Base-by-base conservation (phyloP, 2,113 vertebrate species). In the Prunella himalayana region DNA sequence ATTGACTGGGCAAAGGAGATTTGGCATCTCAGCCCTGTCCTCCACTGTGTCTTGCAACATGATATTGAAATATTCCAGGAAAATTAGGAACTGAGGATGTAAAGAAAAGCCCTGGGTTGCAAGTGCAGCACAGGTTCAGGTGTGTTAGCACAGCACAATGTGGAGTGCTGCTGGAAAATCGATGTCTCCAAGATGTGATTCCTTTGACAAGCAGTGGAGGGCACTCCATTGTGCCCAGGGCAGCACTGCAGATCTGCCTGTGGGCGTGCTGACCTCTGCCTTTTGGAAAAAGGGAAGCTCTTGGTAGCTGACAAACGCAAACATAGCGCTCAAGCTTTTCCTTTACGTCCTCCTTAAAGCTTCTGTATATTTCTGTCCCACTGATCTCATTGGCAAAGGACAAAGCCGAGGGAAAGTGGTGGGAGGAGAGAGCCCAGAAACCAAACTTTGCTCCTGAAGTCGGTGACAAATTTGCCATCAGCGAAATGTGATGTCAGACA, bases 31-130 rank as follows among this genome's bases (percentile, higher is more conserved):
- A 28, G 2, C 39, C 28, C 7, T 47, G 14, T 33, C 35, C 61
- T 63, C 9, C 0, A 0, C 54, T 6, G 1, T 33, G 15, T 69
- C 16, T 37, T 78, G 84, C 42, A 44, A 27, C 1, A 13, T 30
- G 27, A 28, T 22, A 49, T 68, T 37, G 31, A 86, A 80, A n/a
- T 60, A 50, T 8, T 7, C 33, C 27, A 13, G 28, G 63, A 60
- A 59, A 76, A 73, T 31, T 9, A 57, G 22, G 10, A 65, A 23
- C 9, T 77, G 11, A 3, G 0, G 2, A 54, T 78, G 60, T 49
- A 42, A 4, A 4, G 47, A 56, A 66, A 61, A 89, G 51, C 21
- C 14, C 33, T 19, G 9, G 13, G 7, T 20, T 85, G 57, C 56
- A 42, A 5, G 10, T 42, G 35, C 37, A 80, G 45, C 31, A 6